Percentiles rank a stretch among this genome's conserved stretches.
phyloP scores from a whole-genome alignment of 2,113 vertebrate species.

The Morone saxatilis region DNA sequence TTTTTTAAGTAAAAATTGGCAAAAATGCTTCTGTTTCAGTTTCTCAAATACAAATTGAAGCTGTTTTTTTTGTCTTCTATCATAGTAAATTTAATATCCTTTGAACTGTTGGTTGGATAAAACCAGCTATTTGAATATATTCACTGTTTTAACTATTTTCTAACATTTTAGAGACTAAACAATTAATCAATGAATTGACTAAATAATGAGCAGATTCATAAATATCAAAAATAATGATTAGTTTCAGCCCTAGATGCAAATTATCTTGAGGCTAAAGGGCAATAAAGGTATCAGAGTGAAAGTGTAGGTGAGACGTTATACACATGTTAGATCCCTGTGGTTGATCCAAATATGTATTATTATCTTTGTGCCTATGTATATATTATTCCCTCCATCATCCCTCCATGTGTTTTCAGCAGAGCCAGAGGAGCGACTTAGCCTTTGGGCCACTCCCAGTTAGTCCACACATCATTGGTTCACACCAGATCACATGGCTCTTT shows the following conservation, averaged over 20 bases:
- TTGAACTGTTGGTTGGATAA: not conserved
- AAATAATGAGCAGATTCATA: not conserved
- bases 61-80: not conserved
- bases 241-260: not conserved
- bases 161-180: not conserved
- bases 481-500: slow-evolving; percentile 87
- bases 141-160: not conserved
- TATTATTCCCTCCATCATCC: slow-evolving; percentile 31
- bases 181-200: not conserved
- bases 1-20: not conserved
- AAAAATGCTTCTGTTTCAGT: not conserved
- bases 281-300: not conserved
- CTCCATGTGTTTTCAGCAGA: slow-evolving; percentile 39
- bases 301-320: too few species aligned
- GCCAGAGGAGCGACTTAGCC: slow-evolving; percentile 25
- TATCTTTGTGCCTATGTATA: not conserved
- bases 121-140: not conserved
- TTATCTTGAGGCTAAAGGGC: not conserved
- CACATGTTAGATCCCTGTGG: not conserved
- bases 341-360: not conserved
- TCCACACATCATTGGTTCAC: slow-evolving; percentile 81
- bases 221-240: not conserved
- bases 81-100: not conserved
- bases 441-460: slow-evolving; percentile 56
- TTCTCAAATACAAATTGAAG: not conserved